Evolutionary conservation across 1,140 invertebrate genomes (phyloP).

Genomic region (Drosophila neocordata): DNA sequence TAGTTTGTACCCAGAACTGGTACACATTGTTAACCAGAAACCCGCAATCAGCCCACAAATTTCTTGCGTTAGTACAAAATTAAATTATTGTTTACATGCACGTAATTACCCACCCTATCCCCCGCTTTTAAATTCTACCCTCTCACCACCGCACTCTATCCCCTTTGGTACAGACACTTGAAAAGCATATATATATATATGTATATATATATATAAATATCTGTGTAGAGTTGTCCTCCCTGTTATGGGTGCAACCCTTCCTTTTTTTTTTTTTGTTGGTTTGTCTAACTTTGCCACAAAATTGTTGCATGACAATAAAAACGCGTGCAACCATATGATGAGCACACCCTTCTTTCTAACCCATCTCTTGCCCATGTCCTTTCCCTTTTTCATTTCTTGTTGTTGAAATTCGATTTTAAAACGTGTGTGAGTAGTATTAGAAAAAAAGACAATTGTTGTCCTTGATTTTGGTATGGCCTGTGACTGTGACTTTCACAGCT

Average conservation of each 20-base stretch:
- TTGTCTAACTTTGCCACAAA: slow-evolving; percentile 27
- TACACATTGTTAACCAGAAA: slow-evolving; percentile 57
- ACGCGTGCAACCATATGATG: slow-evolving; percentile 26
- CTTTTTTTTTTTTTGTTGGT: background rate
- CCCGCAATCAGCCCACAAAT: slow-evolving; percentile 80
- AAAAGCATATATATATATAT: slow-evolving; percentile 18
- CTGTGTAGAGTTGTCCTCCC: background rate
- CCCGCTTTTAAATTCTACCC: slow-evolving; percentile 16
- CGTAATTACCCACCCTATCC: slow-evolving; percentile 70
- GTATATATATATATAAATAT: background rate
- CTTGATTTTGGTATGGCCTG: slow-evolving; percentile 19
- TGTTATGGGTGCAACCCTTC: slow-evolving; percentile 38
- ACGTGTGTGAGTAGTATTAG: slow-evolving; percentile 39
- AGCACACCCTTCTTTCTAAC: slow-evolving; percentile 19
- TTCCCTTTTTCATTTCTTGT: slow-evolving; percentile 33
- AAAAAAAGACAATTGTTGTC: slow-evolving; percentile 44
- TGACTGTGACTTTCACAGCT: slow-evolving; percentile 78
- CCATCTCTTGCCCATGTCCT: background rate
- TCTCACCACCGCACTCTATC: background rate
- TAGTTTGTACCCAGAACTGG: too few relatives aligned
- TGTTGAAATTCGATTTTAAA: slow-evolving; percentile 74
- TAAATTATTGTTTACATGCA: slow-evolving; percentile 82
- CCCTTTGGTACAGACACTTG: background rate
- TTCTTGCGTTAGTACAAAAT: slow-evolving; percentile 78
- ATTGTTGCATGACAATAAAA: slow-evolving; percentile 55